Base-by-base conservation (phyloP, 1,140 invertebrate species). In the Apis cerana region DNA sequence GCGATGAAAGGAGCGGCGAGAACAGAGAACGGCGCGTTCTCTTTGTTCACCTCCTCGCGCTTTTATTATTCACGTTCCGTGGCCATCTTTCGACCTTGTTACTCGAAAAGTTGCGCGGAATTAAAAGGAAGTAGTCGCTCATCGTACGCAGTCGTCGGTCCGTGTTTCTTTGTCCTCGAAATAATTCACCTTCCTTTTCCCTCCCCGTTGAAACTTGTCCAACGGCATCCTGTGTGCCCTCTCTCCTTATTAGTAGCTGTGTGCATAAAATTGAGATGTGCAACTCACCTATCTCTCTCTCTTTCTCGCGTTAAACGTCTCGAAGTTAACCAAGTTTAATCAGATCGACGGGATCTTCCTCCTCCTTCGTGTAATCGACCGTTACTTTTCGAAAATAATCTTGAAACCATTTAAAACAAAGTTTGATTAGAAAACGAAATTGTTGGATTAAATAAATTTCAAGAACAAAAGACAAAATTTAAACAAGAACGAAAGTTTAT, bases 41-140 rank as follows among this genome's bases (percentile, higher is more conserved):
- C 54, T 75, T 72, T 74, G 67, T 23, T 59, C 19, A 58, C 21
- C 21, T 64, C n/a, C 43, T 48, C 8, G 10, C 19, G n/a, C 23
- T 74, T 59, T 56, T 75, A 52, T 71, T 59, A 58, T n/a, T 13
- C 15, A 56, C 72, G 56, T 48, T 84, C 75, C 67, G 21, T n/a
- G 59, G 50, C 23, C 12, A 52, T 62, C 68, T 71, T 71, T 72
- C 68, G 21, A 71, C 67, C 50, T 68, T 80, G 50, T 71, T 74
- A 54, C 27, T 56, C 52, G 33, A 56, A 80, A 64, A 65, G 50
- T 74, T 54, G 69, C 21, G 27, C 50, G 48, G 61, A 80, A 80
- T 80, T 80, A 64, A 65, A 65, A 74, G 58, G 19, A 43, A 72
- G 78, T 74, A 74, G 69, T 64, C 48, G 23, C 15, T 70, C 67